Percentiles rank a stretch among this genome's conserved stretches.
These are phyloP conservation scores for Heterotis niloticus DNA, from an alignment of 2,113 vertebrate genomes.

Conservation along the genomic window DNA sequence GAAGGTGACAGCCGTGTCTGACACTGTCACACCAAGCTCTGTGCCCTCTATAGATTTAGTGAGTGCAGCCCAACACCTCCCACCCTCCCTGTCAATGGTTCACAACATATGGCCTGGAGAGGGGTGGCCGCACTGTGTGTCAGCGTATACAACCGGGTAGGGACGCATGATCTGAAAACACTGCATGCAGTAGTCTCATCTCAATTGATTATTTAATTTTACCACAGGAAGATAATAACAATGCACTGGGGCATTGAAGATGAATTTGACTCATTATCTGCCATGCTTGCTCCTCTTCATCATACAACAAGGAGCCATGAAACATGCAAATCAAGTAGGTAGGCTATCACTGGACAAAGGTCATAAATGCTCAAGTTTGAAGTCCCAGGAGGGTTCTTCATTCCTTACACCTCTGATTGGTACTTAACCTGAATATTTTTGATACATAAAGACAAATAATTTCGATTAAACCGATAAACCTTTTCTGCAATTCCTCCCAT, in stretches of 20 bases:
- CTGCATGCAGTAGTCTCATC: neutral
- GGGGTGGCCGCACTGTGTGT: neutral
- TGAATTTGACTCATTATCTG: neutral
- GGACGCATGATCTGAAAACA: too few species aligned
- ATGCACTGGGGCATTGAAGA: neutral
- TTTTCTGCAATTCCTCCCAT: neutral
- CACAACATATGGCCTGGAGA: neutral
- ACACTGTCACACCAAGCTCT: neutral
- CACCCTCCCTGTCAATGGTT: neutral
- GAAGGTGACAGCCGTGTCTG: slow-evolving; percentile 3
- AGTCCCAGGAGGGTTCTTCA: neutral
- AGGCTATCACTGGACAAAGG: neutral
- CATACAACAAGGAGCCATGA: neutral
- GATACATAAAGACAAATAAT: neutral
- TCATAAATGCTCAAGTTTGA: neutral
- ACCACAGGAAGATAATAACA: neutral
- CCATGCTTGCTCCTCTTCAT: neutral
- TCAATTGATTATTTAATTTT: neutral
- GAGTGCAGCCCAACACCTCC: neutral
- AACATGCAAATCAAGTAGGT: neutral
- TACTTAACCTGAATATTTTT: too few species aligned
- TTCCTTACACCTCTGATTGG: too few species aligned
- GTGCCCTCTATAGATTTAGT: neutral
- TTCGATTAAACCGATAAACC: neutral
- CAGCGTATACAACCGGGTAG: neutral